These are phyloP conservation scores for Nycticebus coucang DNA, from an alignment of 2,113 vertebrate species.

Conservation along the genomic window DNA sequence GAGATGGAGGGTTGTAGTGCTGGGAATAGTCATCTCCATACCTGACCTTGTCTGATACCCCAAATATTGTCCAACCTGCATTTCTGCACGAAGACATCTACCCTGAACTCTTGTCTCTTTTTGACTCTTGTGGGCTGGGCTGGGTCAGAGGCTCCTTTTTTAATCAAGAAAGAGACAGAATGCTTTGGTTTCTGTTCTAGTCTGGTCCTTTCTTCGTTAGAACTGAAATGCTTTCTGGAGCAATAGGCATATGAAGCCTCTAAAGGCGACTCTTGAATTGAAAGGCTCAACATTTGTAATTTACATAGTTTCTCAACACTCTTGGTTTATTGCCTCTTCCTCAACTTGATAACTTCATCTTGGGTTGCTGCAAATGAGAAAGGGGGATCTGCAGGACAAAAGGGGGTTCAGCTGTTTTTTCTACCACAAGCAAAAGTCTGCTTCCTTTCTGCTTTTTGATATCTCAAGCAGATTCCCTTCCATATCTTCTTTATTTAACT, in stretches of 20 bases:
- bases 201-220: background rate
- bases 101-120: background rate
- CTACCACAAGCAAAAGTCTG: background rate
- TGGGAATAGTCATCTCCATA: background rate
- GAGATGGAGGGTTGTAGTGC: background rate
- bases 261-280: background rate
- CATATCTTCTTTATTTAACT: background rate
- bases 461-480: background rate
- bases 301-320: background rate
- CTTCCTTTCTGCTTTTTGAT: background rate
- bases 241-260: background rate
- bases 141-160: background rate
- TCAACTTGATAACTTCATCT: background rate
- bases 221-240: constrained; percentile 9
- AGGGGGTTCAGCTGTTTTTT: background rate
- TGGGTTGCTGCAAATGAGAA: background rate
- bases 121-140: background rate
- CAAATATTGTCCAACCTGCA: background rate
- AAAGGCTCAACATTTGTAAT: background rate
- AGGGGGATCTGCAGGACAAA: background rate
- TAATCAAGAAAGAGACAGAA: background rate
- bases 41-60: background rate
- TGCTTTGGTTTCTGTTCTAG: background rate
- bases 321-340: background rate
- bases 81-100: background rate